Evolutionary conservation across 53 echinoderm and acorn worm genomes (phyloP), one percentile per base, ranked within the genome.

Genomic region (Astropecten irregularis): DNA sequence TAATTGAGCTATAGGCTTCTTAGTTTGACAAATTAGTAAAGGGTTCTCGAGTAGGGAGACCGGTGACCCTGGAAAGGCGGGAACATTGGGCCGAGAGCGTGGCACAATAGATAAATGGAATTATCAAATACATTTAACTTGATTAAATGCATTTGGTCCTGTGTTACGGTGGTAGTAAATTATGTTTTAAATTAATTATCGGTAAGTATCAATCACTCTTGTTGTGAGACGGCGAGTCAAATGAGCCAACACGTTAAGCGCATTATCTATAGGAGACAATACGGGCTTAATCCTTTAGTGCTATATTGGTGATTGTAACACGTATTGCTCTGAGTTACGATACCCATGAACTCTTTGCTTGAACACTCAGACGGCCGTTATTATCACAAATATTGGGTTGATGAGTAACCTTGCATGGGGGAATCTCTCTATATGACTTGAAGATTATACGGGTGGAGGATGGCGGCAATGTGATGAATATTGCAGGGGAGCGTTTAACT

Each of bases 71-170:
- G n/a, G n/a, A n/a, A n/a, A n/a, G 37, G 26, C 60, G 8, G 62
- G 62, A 3, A 26, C 51, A 56, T 40, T 2, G 25, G 14, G 56
- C 29, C 47, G 30, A 33, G 61, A 55, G 61, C 79, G 61, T 79
- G 79, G 62, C 79, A 79, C 79, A 79, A 62, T 30, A 79, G 79
- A 79, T 79, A 79, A 79, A 79, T 79, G 79, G 46, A 79, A 79
- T 79, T 79, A 79, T 79, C 79, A 79, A 48, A 79, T 79, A 61
- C 79, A 79, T 79, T 79, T 79, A 79, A 79, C 79, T 79, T 79
- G 79, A 79, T 79, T 79, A 79, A 79, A 79, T 79, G 79, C 79
- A 79, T 62, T n/a, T 79, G 61, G 79, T n/a, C 79, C 56, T 79
- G 79, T 47, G 79, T 79, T 79, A 79, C 38, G 62, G 61, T 39